Conservation (phyloP, 2,797 vertebrate species). For the Diglossa cyanea region DNA sequence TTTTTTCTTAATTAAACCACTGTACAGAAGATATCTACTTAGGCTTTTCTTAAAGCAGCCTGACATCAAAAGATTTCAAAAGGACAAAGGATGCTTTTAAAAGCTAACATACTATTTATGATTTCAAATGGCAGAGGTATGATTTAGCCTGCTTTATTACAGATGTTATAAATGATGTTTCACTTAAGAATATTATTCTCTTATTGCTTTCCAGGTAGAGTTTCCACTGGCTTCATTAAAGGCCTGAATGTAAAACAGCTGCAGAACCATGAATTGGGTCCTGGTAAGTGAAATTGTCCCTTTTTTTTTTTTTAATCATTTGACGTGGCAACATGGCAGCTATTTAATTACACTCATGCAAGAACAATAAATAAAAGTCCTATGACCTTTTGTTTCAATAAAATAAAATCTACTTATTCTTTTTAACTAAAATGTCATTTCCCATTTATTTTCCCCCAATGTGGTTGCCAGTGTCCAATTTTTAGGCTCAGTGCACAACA, state of each 20-base stretch:
- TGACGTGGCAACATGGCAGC: conserved; percentile 9
- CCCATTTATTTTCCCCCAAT: conserved; percentile 54
- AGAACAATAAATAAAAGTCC: conserved; percentile 66
- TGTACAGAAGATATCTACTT: background rate
- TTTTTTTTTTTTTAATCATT: background rate
- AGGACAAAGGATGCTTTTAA: conserved; percentile 33
- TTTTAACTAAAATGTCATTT: conserved; percentile 69
- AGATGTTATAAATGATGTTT: conserved; percentile 33
- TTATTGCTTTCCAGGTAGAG: conserved; percentile 47
- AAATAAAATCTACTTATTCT: conserved; percentile 48
- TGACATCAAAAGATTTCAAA: conserved; percentile 45
- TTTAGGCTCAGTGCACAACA: conserved; percentile 79
- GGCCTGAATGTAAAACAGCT: conserved; percentile 38
- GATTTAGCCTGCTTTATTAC: conserved; percentile 32
- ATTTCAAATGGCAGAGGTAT: conserved; percentile 36
- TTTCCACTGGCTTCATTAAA: conserved; percentile 32
- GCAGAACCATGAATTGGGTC: conserved; percentile 2
- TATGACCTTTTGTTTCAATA: conserved; percentile 41
- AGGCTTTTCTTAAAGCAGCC: conserved; percentile 10
- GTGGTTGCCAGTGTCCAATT: conserved; percentile 60
- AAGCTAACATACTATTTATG: conserved; percentile 2
- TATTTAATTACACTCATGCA: conserved; percentile 58
- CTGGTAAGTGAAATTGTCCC: background rate
- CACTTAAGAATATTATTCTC: conserved; percentile 9
- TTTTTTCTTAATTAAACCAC: conserved; percentile 22